Evolutionary conservation across 2,797 vertebrate genomes (phyloP).

Genomic region (Furcifer pardalis): DNA sequence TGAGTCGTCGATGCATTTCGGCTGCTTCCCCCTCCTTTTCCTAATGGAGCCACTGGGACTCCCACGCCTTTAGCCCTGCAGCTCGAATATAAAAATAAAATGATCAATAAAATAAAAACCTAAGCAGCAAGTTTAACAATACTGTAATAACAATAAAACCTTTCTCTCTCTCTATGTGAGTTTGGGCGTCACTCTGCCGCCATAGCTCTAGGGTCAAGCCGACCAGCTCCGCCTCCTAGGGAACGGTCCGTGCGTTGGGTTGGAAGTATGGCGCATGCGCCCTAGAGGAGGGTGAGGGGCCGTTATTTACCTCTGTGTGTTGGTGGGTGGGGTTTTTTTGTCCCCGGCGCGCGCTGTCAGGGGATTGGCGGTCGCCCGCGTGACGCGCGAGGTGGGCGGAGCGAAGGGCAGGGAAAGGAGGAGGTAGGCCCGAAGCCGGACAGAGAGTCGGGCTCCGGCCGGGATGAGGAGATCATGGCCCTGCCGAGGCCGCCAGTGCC

Average conservation of each 20-base stretch:
- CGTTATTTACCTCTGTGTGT: background rate
- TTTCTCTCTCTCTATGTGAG: too few species aligned
- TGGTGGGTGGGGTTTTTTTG: background rate
- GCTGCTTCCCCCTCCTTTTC: too few species aligned
- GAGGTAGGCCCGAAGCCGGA: background rate
- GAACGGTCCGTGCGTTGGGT: too few species aligned
- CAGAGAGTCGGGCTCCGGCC: background rate
- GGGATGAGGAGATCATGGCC: conserved; percentile 42
- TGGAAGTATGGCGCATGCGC: background rate
- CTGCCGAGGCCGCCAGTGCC: conserved; percentile 6
- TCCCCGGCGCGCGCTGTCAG: background rate
- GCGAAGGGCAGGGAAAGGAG: background rate
- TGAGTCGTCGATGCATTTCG: too few species aligned
- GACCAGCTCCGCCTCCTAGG: background rate
- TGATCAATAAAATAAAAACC: too few species aligned
- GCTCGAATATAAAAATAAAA: too few species aligned
- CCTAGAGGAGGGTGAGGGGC: accelerated
- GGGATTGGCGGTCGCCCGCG: background rate
- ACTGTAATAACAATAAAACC: too few species aligned
- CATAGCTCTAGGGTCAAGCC: background rate
- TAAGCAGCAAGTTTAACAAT: too few species aligned
- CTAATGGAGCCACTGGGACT: too few species aligned
- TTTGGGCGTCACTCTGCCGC: background rate
- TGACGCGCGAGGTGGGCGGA: background rate
- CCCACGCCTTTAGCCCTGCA: too few species aligned